Conservation (phyloP, 2,888 invertebrate species). For the Coecobrya sp. region DNA sequence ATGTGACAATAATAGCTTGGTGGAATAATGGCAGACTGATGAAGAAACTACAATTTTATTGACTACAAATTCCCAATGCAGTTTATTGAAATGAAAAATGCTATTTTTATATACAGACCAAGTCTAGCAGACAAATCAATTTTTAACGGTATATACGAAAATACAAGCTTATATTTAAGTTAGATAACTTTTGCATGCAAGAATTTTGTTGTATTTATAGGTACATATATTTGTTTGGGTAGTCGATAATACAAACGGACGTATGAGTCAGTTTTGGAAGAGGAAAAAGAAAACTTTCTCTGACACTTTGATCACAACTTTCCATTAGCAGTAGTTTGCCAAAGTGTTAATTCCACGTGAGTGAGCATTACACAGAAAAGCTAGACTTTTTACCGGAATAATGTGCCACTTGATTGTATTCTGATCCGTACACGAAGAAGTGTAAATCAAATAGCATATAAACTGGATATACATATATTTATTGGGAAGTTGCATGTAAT, state of each 20-base stretch:
- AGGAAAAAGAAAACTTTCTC: conserved; percentile 11
- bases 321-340: conserved; percentile 51
- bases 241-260: background rate
- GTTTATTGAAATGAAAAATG: background rate
- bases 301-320: conserved; percentile 44
- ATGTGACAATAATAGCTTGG: conserved; percentile 17
- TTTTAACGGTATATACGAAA: background rate
- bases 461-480: too few relatives aligned
- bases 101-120: background rate
- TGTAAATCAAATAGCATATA: too few relatives aligned
- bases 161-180: background rate
- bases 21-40: background rate
- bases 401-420: too few relatives aligned
- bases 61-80: background rate
- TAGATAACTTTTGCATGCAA: background rate
- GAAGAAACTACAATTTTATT: background rate
- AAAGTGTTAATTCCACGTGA: conserved; percentile 51
- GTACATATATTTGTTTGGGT: background rate
- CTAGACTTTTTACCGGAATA: too few relatives aligned
- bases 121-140: background rate
- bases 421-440: too few relatives aligned
- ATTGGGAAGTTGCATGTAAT: too few relatives aligned
- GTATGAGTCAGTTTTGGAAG: background rate
- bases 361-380: background rate
- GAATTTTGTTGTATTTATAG: background rate